Base-by-base conservation (phyloP, 2,113 vertebrate genomes). In the Heterochromis multidens region DNA sequence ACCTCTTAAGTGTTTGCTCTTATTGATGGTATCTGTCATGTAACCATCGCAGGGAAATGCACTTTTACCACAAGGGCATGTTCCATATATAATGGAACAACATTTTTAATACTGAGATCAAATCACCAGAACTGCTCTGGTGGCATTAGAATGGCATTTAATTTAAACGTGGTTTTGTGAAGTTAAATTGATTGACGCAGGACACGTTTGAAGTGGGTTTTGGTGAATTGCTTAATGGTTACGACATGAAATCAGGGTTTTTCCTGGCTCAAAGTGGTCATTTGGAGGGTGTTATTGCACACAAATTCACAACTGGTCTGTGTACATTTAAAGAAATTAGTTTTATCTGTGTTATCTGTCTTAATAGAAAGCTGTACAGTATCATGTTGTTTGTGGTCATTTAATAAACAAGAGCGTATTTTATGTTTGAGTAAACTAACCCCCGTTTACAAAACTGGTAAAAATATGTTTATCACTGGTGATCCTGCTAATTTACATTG, bases 221-320 rank as follows among this genome's bases (percentile, higher is more conserved):
- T 29, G 40, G 19, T 1, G 2, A 31, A 52, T 74, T 54, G 2
- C 11, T 54, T 14, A 74, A 54, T 33, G 46, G 27, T 54, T 54
- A 5, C 10, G 2, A 33, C 46, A 14, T 54, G 0, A 54, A 54
- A 74, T 21, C 12, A 0, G 17, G 3, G 2, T 0, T 74, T 74
- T 33, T 54, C 46, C 17, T 74, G 46, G 16, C 67, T 52, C 3
- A 0, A 74, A 74, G 52, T 74, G 0, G 0, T 6, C 46, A 4
- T 31, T 52, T 52, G 17, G 43, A 25, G 70, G 29, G 27, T 52
- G 70, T 14, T 31, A 54, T 21, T 33, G 6, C 33, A 62, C 60
- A 62, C 60, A 62, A 21, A 62, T 29, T 11, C 2, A 2, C 11
- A 0, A 74, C 40, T 72, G 43, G 40, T 43, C 40, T 43, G 40